A percentile compares a stretch with the other conserved stretches of the same genome.
These are phyloP conservation scores for Tragelaphus scriptus DNA, from an alignment of 2,113 vertebrate species.

Conservation along the genomic window DNA sequence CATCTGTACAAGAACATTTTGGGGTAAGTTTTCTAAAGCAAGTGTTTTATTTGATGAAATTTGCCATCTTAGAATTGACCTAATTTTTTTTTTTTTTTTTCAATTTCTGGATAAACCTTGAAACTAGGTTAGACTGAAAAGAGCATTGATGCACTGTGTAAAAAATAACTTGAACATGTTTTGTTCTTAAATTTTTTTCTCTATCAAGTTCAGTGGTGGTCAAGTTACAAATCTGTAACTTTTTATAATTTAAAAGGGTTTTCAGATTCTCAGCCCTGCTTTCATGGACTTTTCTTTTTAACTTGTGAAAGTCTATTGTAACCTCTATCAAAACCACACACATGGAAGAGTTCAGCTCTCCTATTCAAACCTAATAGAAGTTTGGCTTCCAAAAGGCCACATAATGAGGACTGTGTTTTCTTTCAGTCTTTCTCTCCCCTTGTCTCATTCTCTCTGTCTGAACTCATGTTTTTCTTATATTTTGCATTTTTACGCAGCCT, in stretches of 20 bases:
- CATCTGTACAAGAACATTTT: neutral
- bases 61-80: conserved; percentile 47
- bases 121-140: conserved; percentile 53
- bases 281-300: conserved; percentile 22
- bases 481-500: conserved; percentile 2
- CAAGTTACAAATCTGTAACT: neutral
- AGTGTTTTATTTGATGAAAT: conserved; percentile 49
- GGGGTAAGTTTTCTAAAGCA: conserved; percentile 9
- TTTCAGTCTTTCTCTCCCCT: neutral
- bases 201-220: neutral
- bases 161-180: conserved; percentile 32
- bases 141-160: neutral
- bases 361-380: neutral
- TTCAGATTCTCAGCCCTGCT: neutral
- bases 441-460: neutral
- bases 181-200: conserved; percentile 4
- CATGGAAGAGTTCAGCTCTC: neutral
- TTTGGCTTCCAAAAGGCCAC: neutral
- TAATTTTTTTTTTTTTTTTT: conserved; percentile 35
- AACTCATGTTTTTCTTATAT: neutral
- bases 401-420: neutral
- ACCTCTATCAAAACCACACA: neutral
- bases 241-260: conserved; percentile 17
- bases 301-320: neutral
- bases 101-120: conserved; percentile 27